Evolutionary conservation across 2,797 vertebrate genomes (phyloP), one percentile per base, ranked within the genome.

Genomic region (Periparus ater): DNA sequence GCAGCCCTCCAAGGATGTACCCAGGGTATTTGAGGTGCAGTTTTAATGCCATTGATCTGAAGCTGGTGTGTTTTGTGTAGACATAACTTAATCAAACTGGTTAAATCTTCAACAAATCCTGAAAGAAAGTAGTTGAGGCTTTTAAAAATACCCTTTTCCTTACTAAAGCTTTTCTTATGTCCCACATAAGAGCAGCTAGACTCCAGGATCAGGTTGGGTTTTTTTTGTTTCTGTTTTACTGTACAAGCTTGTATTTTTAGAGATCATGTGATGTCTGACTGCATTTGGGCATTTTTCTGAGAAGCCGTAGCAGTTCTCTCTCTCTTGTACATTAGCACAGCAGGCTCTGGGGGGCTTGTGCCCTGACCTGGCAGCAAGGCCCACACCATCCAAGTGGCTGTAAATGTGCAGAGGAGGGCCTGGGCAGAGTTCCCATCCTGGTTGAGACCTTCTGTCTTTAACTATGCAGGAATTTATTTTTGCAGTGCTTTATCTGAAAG

Each of bases 341-440:
- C 54, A 67, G 66, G 48, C 70, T 78, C 25, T 50, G 44, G 29
- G 47, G 54, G n/a, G 36, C 25, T 81, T 17, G 12, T 51, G 25
- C 47, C 48, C 42, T 53, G 53, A 45, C 65, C 67, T 66, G 50
- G 68, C 77, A 73, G 67, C 40, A 27, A 60, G 48, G 50, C 34
- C 68, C 29, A 17, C 0, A 0, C 53, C 57, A 44, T 38, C 30
- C 25, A 25, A 23, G 67, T 3, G 9, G 50, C 65, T 44, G 18
- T 36, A 44, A 40, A 51, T 2, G 17, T 44, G 62, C 76, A 66
- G 36, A 73, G 81, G 15, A 38, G 36, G 15, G 22, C 50, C 18
- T 54, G 58, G 65, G 54, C 76, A 88, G 62, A 78, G 60, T 26
- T 84, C 51, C 48, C 58, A 15, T 30, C 66, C 53, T 34, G 19